Conservation (phyloP, 2,888 invertebrate genomes). For the Drosophila koepferae region DNA sequence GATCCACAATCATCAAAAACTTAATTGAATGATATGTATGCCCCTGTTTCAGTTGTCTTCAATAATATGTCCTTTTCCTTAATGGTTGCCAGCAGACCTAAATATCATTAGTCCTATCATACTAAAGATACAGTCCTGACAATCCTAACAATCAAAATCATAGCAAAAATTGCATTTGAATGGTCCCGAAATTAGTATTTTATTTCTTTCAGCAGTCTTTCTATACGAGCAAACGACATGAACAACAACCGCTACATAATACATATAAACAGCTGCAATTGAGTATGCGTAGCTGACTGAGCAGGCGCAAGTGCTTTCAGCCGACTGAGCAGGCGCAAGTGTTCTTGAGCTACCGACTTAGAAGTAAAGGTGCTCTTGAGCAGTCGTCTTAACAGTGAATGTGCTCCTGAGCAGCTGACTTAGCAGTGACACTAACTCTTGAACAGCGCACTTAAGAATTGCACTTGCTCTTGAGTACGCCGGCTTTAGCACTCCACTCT, state of each 20-base stretch:
- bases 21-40: no score
- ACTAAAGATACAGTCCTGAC: background rate
- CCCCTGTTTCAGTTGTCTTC: no score
- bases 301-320: background rate
- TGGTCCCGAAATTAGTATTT: background rate
- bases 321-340: background rate
- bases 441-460: background rate
- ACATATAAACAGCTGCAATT: background rate
- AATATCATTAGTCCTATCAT: background rate
- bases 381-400: background rate
- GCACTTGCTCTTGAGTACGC: background rate
- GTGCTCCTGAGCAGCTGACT: no score
- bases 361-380: background rate
- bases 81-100: background rate
- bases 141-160: background rate
- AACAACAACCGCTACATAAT: background rate
- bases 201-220: background rate
- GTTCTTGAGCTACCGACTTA: background rate
- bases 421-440: background rate
- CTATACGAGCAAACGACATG: background rate
- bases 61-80: background rate
- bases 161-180: background rate
- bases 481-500: background rate
- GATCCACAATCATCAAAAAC: no score
- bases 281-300: background rate